These are phyloP conservation scores for Diaperis boleti DNA, from an alignment of 2,888 invertebrate species.

Conservation along the genomic window DNA sequence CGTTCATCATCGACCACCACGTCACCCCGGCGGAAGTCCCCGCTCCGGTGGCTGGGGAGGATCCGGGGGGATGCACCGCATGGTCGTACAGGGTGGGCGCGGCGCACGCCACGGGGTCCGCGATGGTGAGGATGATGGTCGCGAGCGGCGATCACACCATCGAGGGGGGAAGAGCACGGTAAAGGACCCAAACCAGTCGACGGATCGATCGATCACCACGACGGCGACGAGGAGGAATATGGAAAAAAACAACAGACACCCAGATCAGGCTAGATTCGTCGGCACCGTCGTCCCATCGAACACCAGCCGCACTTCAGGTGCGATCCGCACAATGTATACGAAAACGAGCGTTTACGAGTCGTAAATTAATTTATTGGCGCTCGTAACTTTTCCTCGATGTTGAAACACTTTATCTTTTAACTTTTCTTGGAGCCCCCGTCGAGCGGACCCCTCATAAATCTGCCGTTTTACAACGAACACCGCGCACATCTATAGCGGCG, in stretches of 20 bases:
- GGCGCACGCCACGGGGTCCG: conserved; percentile 86
- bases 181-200: conserved; percentile 24
- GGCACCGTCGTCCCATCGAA: conserved; percentile 49
- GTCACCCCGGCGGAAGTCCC: conserved; percentile 87
- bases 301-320: conserved; percentile 52
- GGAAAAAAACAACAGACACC: background rate
- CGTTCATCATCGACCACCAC: conserved; percentile 90
- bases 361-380: conserved; percentile 62
- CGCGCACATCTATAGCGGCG: conserved; percentile 1
- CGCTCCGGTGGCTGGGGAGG: conserved; percentile 84
- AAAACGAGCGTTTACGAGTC: conserved; percentile 58
- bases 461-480: conserved; percentile 3
- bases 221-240: conserved; percentile 49
- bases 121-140: conserved; percentile 74
- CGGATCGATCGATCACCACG: conserved; percentile 54
- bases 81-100: conserved; percentile 83
- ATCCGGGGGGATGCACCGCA: conserved; percentile 78
- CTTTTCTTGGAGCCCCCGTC: conserved; percentile 18
- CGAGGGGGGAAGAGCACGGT: conserved; percentile 50
- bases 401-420: conserved; percentile 48
- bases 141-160: conserved; percentile 63
- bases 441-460: conserved; percentile 17
- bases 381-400: conserved; percentile 57
- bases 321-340: conserved; percentile 55
- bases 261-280: conserved; percentile 11